Percentiles rank a stretch among this genome's conserved stretches.
Evolutionary conservation across 2,113 vertebrate species (phyloP).

Genomic region (Melanerpes aurifrons): DNA sequence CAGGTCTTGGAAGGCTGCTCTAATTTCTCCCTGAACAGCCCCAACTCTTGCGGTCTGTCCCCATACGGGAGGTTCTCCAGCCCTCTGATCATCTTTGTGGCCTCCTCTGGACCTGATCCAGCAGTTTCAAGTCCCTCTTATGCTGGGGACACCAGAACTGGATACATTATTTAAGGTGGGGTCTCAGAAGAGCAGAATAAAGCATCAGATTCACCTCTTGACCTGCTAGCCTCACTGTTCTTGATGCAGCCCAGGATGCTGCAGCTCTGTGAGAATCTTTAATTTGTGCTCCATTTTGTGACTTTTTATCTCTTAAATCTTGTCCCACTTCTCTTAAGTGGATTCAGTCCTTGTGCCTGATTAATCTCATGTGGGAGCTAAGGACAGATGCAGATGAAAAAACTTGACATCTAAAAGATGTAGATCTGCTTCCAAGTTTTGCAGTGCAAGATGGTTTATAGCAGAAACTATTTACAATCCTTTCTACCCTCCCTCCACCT

Average conservation of each 20-base stretch:
- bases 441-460: not conserved
- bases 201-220: too few relatives aligned
- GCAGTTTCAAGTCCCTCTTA: too few relatives aligned
- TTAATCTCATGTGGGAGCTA: slow-evolving; percentile 2
- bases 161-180: too few relatives aligned
- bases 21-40: not conserved
- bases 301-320: slow-evolving; percentile 1
- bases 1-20: not conserved
- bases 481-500: not conserved
- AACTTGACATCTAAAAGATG: not conserved
- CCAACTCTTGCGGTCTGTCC: too few relatives aligned
- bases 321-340: not conserved
- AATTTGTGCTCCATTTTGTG: not conserved
- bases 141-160: too few relatives aligned
- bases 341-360: not conserved
- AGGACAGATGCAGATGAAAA: not conserved
- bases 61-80: too few relatives aligned
- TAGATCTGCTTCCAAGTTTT: slow-evolving; percentile 6
- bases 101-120: too few relatives aligned
- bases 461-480: slow-evolving; percentile 34
- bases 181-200: too few relatives aligned
- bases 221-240: too few relatives aligned
- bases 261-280: not conserved
- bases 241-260: not conserved
- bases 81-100: too few relatives aligned